phyloP scores from a whole-genome alignment of 2,888 invertebrate genomes.

The Scaptomyza parva region DNA sequence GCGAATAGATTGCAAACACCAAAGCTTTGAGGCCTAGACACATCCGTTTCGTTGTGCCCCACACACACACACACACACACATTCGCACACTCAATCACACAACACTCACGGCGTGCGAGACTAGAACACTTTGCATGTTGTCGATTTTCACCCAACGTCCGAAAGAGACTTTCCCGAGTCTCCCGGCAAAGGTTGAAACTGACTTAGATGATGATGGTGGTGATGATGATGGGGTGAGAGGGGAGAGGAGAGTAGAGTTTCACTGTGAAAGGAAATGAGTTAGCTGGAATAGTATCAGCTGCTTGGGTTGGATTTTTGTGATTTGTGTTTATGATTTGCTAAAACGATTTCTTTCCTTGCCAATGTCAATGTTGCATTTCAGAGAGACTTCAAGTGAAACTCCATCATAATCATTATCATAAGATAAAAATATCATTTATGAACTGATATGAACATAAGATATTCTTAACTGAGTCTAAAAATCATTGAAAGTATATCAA shows the following conservation, averaged over 20 bases:
- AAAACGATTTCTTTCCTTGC: slow-evolving; percentile 3
- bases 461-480: too few relatives aligned
- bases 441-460: too few relatives aligned
- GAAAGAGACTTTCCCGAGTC: slow-evolving; percentile 28
- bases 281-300: slow-evolving; percentile 30
- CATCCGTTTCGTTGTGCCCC: slow-evolving; percentile 48
- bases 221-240: neutral
- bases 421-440: neutral
- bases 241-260: too few relatives aligned
- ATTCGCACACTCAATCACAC: slow-evolving; percentile 8
- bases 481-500: neutral
- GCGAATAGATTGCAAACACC: slow-evolving; percentile 35
- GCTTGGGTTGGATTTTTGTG: slow-evolving; percentile 20
- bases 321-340: slow-evolving; percentile 11
- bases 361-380: slow-evolving; percentile 5
- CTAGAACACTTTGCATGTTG: slow-evolving; percentile 34
- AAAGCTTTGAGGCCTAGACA: slow-evolving; percentile 51
- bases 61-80: slow-evolving; percentile 9
- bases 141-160: slow-evolving; percentile 14
- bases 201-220: neutral
- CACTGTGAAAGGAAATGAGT: slow-evolving; percentile 50
- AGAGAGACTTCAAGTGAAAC: neutral
- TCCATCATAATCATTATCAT: neutral
- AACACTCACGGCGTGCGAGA: slow-evolving; percentile 38
- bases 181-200: slow-evolving; percentile 3